Base-by-base conservation (phyloP, 2,888 invertebrate species). In the Luperina nickerlii region DNA sequence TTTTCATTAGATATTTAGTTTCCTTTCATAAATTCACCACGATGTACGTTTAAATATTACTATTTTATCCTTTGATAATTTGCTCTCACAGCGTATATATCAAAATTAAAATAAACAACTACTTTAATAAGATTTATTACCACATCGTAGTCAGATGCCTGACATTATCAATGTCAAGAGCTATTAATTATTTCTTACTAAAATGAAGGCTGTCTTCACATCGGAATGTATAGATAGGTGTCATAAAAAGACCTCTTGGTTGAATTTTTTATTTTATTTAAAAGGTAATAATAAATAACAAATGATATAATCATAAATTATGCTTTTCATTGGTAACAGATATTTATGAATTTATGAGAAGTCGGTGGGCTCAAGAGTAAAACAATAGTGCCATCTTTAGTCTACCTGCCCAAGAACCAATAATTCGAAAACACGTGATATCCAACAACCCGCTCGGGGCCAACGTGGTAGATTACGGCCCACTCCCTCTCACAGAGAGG, bases 81-180 rank as follows among this genome's bases (percentile, higher is more conserved):
- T 38, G 20, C 66, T 66, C 2, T 0, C 7, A 45, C 24, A 15
- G 11, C 11, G 18, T n/a, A 6, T 24, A 9, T 9, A 2, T 32
- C 42, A 57, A 54, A 70, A 84, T 72, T 74, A 32, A 63, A 76
- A 86, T 70, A 67, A 74, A 69, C 27, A 77, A 69, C 15, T 5
- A 66, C 15, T 63, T 74, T 80, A 87, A 84, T 84, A 83, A 70
- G 78, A 90, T 83, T 83, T 73, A 86, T 85, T 76, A 69, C 71
- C 79, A 81, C 78, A 63, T 76, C 80, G 77, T 66, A 77, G 76
- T 78, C 84, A 84, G 74, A 82, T 74, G 82, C 65, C 78, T 88
- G 82, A 84, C 77, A 78, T 82, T 87, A 73, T 79, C 79, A 83
- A 84, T 79, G 84, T 85, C 81, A 86, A 71, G 45, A 67, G 20